These are phyloP conservation scores for Pycnonotus jocosus DNA, from an alignment of 2,113 vertebrate species.

Conservation along the genomic window DNA sequence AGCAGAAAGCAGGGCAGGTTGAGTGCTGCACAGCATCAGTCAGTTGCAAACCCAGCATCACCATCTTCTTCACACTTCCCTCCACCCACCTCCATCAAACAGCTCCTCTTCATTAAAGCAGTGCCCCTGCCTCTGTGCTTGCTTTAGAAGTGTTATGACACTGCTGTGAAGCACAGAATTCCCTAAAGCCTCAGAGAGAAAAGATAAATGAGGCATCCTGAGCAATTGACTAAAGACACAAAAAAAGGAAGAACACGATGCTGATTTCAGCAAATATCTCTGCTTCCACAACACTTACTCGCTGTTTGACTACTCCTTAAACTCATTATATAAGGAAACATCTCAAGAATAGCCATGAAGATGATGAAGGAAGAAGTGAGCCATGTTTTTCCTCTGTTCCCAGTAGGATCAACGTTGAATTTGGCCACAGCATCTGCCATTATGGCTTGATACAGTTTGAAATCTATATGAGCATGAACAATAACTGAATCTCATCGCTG, in stretches of 20 bases:
- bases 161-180: slow-evolving; percentile 41
- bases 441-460: neutral
- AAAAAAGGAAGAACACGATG: slow-evolving; percentile 20
- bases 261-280: slow-evolving; percentile 35
- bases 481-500: neutral
- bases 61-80: slow-evolving; percentile 2
- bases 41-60: neutral
- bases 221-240: slow-evolving; percentile 10
- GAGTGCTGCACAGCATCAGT: slow-evolving; percentile 1
- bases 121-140: slow-evolving; percentile 3
- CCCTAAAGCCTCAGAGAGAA: slow-evolving; percentile 11
- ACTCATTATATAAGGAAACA: neutral
- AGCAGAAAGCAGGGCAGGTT: slow-evolving; percentile 13
- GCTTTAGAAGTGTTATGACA: slow-evolving; percentile 51
- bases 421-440: neutral
- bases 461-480: neutral
- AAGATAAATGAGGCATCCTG: slow-evolving; percentile 27
- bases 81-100: slow-evolving; percentile 17
- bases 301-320: neutral
- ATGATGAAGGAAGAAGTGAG: neutral
- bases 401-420: neutral
- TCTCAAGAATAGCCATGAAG: neutral
- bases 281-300: slow-evolving; percentile 12
- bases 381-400: neutral
- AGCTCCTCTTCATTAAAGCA: slow-evolving; percentile 44